Evolutionary conservation across 2,888 invertebrate species (phyloP).

Genomic region (Cantharis nigra): DNA sequence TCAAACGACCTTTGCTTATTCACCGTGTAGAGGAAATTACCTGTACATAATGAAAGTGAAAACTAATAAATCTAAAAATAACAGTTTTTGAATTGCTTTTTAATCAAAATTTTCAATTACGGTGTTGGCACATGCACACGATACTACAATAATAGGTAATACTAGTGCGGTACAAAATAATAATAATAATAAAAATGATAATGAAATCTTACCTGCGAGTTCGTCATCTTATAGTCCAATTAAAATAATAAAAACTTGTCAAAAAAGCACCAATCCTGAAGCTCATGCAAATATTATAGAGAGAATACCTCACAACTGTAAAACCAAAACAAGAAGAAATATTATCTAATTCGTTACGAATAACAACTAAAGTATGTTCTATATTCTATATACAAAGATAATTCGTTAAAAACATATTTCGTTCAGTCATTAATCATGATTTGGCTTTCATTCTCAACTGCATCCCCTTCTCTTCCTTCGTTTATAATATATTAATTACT

Average conservation of each 20-base stretch:
- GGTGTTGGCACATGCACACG: background rate
- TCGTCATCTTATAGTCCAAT: conserved; percentile 58
- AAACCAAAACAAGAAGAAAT: conserved; percentile 36
- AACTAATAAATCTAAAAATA: background rate
- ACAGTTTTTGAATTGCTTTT: background rate
- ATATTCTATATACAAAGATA: background rate
- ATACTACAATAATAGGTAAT: background rate
- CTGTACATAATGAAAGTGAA: background rate
- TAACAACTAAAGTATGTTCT: conserved; percentile 16
- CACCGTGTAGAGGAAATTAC: background rate
- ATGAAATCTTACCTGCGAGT: conserved; percentile 63
- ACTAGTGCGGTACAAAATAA: background rate
- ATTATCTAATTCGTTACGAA: conserved; percentile 18
- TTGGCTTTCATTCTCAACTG: conserved; percentile 20
- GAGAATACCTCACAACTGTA: conserved; percentile 39
- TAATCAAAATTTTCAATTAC: background rate
- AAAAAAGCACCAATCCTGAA: conserved; percentile 31
- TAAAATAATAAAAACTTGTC: conserved; percentile 14
- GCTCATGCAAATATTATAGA: conserved; percentile 39
- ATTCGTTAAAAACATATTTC: background rate
- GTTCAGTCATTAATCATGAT: background rate
- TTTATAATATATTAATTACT: conserved; percentile 27
- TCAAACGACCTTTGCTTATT: conserved; percentile 19
- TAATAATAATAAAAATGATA: conserved; percentile 43
- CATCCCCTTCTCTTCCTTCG: conserved; percentile 31